These are phyloP conservation scores for Vesta saturnalis DNA, from an alignment of 2,888 invertebrate species.

Conservation along the genomic window DNA sequence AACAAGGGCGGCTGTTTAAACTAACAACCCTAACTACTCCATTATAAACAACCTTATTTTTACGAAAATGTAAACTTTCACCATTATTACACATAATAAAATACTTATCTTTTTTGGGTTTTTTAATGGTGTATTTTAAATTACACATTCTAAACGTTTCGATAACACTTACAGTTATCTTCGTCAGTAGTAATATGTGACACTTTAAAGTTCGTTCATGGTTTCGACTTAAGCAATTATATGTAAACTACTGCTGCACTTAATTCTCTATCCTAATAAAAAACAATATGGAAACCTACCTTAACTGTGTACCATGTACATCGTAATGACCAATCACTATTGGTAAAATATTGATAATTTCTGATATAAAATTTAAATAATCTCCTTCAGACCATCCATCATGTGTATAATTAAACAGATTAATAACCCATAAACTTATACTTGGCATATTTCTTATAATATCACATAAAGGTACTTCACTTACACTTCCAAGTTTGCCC, in stretches of 20 bases:
- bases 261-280: background rate
- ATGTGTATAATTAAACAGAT: conserved; percentile 33
- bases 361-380: conserved; percentile 38
- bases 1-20: too few species aligned
- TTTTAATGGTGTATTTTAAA: too few species aligned
- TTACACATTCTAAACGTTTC: too few species aligned
- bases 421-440: conserved; percentile 38
- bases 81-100: too few species aligned
- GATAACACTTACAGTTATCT: too few species aligned
- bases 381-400: conserved; percentile 26
- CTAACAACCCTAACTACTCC: too few species aligned
- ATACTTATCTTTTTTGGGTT: too few species aligned
- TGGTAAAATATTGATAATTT: conserved; percentile 45
- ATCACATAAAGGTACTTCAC: conserved; percentile 13
- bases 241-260: too few species aligned
- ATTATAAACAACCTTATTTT: too few species aligned
- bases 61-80: too few species aligned
- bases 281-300: conserved; percentile 44
- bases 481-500: conserved; percentile 29
- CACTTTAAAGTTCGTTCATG: background rate
- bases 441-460: conserved; percentile 16
- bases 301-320: conserved; percentile 40
- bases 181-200: too few species aligned
- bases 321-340: conserved; percentile 36
- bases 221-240: too few species aligned